Base-by-base conservation (phyloP, 2,113 vertebrate species). In the Neofelis nebulosa region DNA sequence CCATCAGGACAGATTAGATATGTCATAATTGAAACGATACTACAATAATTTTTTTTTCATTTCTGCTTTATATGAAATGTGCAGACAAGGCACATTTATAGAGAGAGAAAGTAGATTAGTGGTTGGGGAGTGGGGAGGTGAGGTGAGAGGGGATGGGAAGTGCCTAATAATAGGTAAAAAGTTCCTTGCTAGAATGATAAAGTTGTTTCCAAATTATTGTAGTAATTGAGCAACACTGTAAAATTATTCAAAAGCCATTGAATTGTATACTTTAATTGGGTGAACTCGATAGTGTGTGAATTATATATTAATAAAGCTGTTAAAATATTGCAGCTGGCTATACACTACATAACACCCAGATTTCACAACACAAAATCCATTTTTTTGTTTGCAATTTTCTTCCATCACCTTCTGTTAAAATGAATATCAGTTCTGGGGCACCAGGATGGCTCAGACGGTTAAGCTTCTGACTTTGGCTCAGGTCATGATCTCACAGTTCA, bases 321-420 rank as follows among this genome's bases (percentile, higher is more conserved):
- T 93, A 57, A 76, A 76, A 29, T 65, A 80, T 50, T 93, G 95
- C 57, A 86, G 12, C 82, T 80, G 45, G 36, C 5, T 74, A 68
- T 3, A 45, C 21, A 61, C 57, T 61, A 23, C 21, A 61, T 61
- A 61, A 61, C 19, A 80, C 31, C 25, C 81, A 92, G 3, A 79
- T 63, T 55, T 95, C 66, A 95, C 21, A 52, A 76, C 79, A 33
- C 71, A 29, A 52, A 74, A 87, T 87, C 19, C 52, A 23, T 68
- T 78, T 73, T 69, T 76, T 90, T 79, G 65, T 57, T 95, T 94
- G 45, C 4, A 76, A 48, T 88, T 93, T 96, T 93, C 38, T 81
- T 78, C 33, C 18, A 69, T 50, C 25, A 52, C n/a, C 14, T 92
- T 86, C 23, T n/a, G 2, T 63, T 93, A 71, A 81, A 94, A 61